Evolutionary conservation across 2,113 vertebrate genomes (phyloP).

Genomic region (human (Homo sapiens)): GRCh38 chr3:128896001-128896500

Average conservation of each 20-base stretch:
- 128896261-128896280: not conserved
- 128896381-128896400: not conserved
- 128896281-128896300: not conserved
- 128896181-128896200: rapidly evolving
- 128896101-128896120: not conserved
- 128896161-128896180: not conserved
- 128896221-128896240: not conserved
- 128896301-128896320: not conserved
- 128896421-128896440: slow-evolving; percentile 88
- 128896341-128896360: not conserved
- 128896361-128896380: no score
- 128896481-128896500: slow-evolving; percentile 94
- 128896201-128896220: not conserved
- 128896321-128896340: not conserved
- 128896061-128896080: no score
- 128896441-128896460: slow-evolving; percentile 93
- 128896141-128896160: no score
- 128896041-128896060: not conserved
- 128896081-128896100: not conserved
- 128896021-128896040: not conserved
- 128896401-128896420: not conserved
- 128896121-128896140: not conserved
- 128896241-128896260: rapidly evolving
- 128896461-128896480: slow-evolving; percentile 95
- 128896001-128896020: not conserved